These are phyloP conservation scores for Osmoderma eremita DNA, from an alignment of 2,888 invertebrate species.

Conservation along the genomic window DNA sequence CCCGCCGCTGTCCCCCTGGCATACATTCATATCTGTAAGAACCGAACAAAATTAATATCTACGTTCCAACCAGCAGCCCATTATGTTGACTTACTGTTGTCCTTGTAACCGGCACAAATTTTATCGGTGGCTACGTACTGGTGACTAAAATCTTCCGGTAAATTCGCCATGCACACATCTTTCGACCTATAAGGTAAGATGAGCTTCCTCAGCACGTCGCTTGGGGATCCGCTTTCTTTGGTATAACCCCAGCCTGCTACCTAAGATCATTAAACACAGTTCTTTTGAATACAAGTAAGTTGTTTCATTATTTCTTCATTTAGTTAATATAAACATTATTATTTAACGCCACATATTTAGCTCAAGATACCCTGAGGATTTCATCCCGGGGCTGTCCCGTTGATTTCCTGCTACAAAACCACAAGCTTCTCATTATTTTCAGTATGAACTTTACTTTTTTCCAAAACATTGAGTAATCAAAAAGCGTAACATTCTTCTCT, in stretches of 20 bases:
- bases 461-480: no score
- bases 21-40: background rate
- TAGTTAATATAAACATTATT: no score
- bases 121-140: background rate
- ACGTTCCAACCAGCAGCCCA: no score
- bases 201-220: constrained; percentile 53
- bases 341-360: no score
- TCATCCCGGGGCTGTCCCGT: no score
- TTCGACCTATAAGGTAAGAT: constrained; percentile 45
- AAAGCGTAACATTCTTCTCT: no score
- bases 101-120: constrained; percentile 4
- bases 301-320: no score
- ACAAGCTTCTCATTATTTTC: no score
- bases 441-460: no score
- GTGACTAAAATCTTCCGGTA: constrained; percentile 5
- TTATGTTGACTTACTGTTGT: background rate
- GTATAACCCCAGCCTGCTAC: background rate
- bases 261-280: background rate
- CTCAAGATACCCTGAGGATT: no score
- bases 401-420: no score
- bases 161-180: background rate
- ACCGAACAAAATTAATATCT: background rate
- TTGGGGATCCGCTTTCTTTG: constrained; percentile 39
- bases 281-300: background rate
- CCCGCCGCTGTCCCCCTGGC: constrained; percentile 11